Conservation (phyloP, 2,113 vertebrate species). For the Sinocyclocheilus rhinocerous region DNA sequence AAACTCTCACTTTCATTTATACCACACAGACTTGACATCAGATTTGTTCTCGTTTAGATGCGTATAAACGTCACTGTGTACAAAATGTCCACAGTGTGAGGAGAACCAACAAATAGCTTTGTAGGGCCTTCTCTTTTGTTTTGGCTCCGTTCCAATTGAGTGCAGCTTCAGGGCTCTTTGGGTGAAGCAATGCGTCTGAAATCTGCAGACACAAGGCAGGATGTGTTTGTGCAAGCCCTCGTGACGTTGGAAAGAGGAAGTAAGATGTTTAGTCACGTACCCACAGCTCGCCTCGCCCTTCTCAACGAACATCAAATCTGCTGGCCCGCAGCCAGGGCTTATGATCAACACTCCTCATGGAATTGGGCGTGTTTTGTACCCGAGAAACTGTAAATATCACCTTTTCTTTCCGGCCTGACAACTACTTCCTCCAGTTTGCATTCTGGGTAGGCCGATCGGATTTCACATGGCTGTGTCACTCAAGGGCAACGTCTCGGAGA, state of each 20-base stretch:
- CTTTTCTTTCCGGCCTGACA: slow-evolving; percentile 7
- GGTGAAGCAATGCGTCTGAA: slow-evolving; percentile 95
- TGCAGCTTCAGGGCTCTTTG: slow-evolving; percentile 80
- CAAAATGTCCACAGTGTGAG: slow-evolving; percentile 17
- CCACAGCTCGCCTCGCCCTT: slow-evolving; percentile 76
- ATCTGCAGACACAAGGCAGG: slow-evolving; percentile 95
- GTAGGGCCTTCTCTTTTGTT: slow-evolving; percentile 69
- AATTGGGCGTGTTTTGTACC: slow-evolving; percentile 22
- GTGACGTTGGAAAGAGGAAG: slow-evolving; percentile 99
- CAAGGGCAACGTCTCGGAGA: neutral
- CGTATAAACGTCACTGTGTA: neutral
- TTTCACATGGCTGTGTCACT: neutral
- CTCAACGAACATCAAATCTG: slow-evolving; percentile 79
- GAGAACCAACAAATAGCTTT: slow-evolving; percentile 67
- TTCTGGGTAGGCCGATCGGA: no score
- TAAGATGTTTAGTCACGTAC: slow-evolving; percentile 95
- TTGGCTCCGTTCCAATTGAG: slow-evolving; percentile 81
- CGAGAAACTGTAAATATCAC: slow-evolving; percentile 22
- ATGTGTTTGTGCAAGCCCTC: slow-evolving; percentile 95
- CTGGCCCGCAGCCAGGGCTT: slow-evolving; percentile 72
- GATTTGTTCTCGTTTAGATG: slow-evolving; percentile 63
- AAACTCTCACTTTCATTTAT: neutral
- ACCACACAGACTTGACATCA: neutral
- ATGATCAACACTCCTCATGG: neutral
- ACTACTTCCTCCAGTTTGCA: slow-evolving; percentile 5